phyloP scores from a whole-genome alignment of 64 coral and sea anemone genomes.

The Pocillopora verrucosa region DNA sequence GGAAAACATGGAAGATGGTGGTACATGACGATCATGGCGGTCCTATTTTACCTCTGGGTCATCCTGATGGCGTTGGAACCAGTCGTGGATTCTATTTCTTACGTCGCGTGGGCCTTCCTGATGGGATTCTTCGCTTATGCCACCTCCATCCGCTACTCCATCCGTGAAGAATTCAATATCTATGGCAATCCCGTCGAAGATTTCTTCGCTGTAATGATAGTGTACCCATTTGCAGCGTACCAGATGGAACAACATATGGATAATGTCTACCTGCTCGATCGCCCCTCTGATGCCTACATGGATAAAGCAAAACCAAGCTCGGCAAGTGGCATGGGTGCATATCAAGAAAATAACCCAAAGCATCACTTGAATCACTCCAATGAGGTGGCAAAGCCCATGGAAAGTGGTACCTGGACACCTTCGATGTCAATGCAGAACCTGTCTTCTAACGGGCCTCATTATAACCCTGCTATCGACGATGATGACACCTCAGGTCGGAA shows the following conservation, averaged over 20 bases:
- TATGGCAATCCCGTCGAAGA: constrained; percentile 49
- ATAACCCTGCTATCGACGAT: background rate
- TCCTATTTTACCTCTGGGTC: constrained; percentile 28
- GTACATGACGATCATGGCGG: constrained; percentile 4
- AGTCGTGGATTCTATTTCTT: background rate
- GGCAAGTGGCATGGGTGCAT: no score
- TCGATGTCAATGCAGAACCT: background rate
- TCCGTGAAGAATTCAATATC: constrained; percentile 3
- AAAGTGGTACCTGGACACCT: background rate
- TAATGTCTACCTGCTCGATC: no score
- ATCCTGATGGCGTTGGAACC: constrained; percentile 12
- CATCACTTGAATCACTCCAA: background rate
- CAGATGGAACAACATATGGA: constrained; percentile 69
- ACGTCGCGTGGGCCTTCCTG: constrained; percentile 11
- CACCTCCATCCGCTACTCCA: constrained; percentile 15
- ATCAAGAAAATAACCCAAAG: no score
- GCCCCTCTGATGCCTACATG: no score
- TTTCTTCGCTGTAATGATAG: constrained; percentile 58
- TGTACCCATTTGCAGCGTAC: constrained; percentile 55
- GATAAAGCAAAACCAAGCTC: no score
- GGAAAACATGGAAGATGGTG: background rate
- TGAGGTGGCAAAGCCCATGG: background rate
- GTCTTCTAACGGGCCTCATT: background rate
- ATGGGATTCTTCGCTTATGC: constrained; percentile 31
- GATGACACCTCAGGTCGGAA: background rate